Evolutionary conservation across 2,113 vertebrate genomes (phyloP).

Genomic region (Notarius lentiginosus): DNA sequence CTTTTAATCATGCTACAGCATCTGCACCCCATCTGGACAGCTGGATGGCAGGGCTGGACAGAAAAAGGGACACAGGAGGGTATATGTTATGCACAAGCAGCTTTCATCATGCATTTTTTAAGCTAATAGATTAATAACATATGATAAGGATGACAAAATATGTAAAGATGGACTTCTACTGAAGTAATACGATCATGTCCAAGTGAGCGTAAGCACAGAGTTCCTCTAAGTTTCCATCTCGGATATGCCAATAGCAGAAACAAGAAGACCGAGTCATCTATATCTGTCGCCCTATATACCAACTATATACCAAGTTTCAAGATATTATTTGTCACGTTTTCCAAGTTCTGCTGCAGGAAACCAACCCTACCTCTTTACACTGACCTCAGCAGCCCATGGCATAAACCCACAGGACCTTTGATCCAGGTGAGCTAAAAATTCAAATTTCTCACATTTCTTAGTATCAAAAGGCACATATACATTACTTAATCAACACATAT

Average conservation of each 20-base stretch:
- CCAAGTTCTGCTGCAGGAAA: too few relatives aligned
- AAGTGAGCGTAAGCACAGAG: slow-evolving; percentile 4
- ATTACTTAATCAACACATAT: too few relatives aligned
- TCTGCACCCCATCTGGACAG: slow-evolving; percentile 95
- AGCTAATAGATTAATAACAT: neutral
- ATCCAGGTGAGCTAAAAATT: too few relatives aligned
- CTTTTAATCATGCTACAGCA: slow-evolving; percentile 98
- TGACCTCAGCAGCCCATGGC: too few relatives aligned
- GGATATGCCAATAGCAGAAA: slow-evolving; percentile 2
- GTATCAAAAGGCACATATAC: too few relatives aligned
- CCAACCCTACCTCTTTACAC: too few relatives aligned
- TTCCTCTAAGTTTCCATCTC: neutral
- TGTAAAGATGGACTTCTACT: neutral
- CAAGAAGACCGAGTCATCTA: neutral
- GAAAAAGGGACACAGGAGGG: slow-evolving; percentile 44
- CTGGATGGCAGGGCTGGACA: slow-evolving; percentile 63
- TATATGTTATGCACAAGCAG: slow-evolving; percentile 10
- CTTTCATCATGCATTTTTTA: neutral
- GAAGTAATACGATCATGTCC: neutral
- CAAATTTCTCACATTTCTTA: too few relatives aligned
- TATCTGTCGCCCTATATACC: too few relatives aligned
- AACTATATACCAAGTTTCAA: too few relatives aligned
- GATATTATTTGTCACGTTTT: too few relatives aligned
- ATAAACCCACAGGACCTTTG: too few relatives aligned
- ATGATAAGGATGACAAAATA: neutral